Evolutionary conservation across 2,888 invertebrate genomes (phyloP), one percentile per base, ranked within the genome.

Genomic region (Meteorus colon): DNA sequence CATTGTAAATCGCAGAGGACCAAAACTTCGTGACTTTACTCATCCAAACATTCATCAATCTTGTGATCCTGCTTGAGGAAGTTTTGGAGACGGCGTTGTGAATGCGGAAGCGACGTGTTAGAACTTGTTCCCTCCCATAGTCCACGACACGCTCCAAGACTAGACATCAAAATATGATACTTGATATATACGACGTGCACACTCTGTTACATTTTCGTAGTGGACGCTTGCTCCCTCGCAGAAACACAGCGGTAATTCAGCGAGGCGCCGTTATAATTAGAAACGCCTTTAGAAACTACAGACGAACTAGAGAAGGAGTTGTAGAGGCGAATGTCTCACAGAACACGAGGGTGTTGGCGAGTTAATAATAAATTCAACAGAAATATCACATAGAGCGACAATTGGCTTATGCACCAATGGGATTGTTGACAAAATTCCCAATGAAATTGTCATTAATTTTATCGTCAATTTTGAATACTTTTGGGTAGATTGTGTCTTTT

Each of bases 191-290:
- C 3, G 55, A 51, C n/a, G 24, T 27, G 51, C n/a, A 31, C 31
- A 55, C 29, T 14, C 41, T 51, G 51, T 51, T 48, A 69, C 51
- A 51, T 69, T 69, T 69, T 67, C 67, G 27, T 48, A 10, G 45
- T 67, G 45, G 24, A 70, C 70, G n/a, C 74, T 60, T 60, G 31
- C 66, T 70, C 74, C 75, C 72, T 51, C 71, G 75, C 72, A 55
- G 66, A 77, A 73, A 73, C 62, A 59, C 74, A 71, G 70, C 41
- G 55, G 62, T 78, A 79, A 79, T 80, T 77, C 73, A 74, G 65
- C 69, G 68, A 75, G 73, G 78, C 77, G 79, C 75, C 73, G 75
- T 73, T 79, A 80, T 79, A 77, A 79, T 80, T 78, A 79, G 79
- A 77, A 75, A 75, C 73, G 70, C 74, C 45, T 75, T 77, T 74